Evolutionary conservation across 2,888 invertebrate genomes (phyloP), one percentile per base, ranked within the genome.

Genomic region (Axea sp.): DNA sequence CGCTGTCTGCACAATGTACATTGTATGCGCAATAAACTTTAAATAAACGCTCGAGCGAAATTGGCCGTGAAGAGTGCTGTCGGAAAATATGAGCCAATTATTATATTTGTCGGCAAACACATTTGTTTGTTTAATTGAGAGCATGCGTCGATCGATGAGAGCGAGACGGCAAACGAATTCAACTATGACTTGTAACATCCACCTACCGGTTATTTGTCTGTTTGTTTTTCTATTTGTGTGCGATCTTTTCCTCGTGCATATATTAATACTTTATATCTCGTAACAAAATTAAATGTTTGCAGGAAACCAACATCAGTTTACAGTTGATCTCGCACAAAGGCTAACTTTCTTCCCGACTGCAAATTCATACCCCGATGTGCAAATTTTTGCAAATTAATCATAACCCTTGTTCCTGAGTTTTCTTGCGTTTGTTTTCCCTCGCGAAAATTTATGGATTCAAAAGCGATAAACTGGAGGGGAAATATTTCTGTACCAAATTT

Each of bases 11-110:
- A 37, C 51, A 65, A 60, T 73, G 65, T 67, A 67, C 59, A 59
- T 51, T 59, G 53, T 45, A 19, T 41, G 65, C 51, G 60, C 45
- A 47, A 59, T 73, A 67, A 73, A 73, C 73, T 65, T 73, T 65
- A 73, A 73, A 73, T 67, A 73, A 73, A 41, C 53, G 53, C 64
- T 51, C 69, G 45, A 47, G 47, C 53, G 64, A 77, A 78, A 78
- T 77, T 75, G 73, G 72, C 73, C 73, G 57, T 75, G 69, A 71
- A 73, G 73, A 76, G 60, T 39, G 51, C 55, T 45, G 73, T 43
- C 53, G 62, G 77, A 78, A 80, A 80, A 77, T 80, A 78, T 78
- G 78, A 79, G 78, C 76, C 78, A 82, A 83, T 82, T 80, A 81
- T 79, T 78, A 80, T 78, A 82, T 81, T 82, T 78, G 80, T 73